Base-by-base conservation (phyloP, 2,113 vertebrate species). In the Phainopepla nitens region DNA sequence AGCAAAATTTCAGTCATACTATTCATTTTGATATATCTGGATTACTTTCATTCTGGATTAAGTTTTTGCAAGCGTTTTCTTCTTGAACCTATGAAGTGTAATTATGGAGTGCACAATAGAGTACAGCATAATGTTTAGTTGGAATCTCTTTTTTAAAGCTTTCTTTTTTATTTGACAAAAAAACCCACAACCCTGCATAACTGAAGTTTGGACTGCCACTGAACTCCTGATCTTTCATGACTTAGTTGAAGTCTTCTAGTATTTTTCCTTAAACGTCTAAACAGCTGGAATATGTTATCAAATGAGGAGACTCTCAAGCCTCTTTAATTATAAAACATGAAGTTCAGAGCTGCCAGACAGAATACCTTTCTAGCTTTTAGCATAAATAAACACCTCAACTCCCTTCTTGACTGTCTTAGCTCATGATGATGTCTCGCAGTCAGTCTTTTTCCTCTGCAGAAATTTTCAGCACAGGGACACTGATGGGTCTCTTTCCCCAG, bases 141-240 rank as follows among this genome's bases (percentile, higher is more conserved):
- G 36, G 89, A 87, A 18, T 25, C 80, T 4, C 8, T 31, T 69
- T 51, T 66, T 44, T 39, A 41, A 72, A 82, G 12, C 27, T 70
- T 81, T 10, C 1, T 45, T 56, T 70, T 71, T 62, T 19, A 42
- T 60, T 71, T 90, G 57, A 56, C 20, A 54, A 42, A 81, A 88
- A 65, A 12, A 0, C 0, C 2, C 11, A 12, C 15, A 35, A 19
- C 1, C 13, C 35, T 70, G 39, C 12, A 11, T 42, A 18, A 50
- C 41, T 73, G 16, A 84, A 71, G 10, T 56, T 36, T 65, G 22
- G 47, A 36, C 20, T 72, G 19, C n/a, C 44, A 22, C 11, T 18
- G 28, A 82, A 54, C 33, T 82, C 50, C 70, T 45, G 14, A 23
- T 53, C 42, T 89, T 83, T 73, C 39, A 62, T 10, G 0, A 70